Conservation (phyloP, 2,113 vertebrate species). For the Scolopax mira region DNA sequence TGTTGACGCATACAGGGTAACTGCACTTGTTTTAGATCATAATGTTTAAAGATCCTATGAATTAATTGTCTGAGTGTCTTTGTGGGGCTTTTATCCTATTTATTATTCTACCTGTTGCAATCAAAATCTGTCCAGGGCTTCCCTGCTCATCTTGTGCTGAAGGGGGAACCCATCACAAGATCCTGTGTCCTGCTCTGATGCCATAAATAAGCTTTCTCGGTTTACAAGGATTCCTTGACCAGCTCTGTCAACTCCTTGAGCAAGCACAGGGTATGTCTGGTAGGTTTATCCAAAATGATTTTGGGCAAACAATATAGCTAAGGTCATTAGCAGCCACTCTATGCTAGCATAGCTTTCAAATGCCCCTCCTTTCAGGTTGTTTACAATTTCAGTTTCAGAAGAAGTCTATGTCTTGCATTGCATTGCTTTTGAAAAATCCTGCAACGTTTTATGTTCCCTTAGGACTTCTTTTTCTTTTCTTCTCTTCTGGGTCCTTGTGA, state of each 20-base stretch:
- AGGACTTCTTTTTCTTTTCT: background rate
- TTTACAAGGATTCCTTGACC: background rate
- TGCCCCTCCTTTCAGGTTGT: background rate
- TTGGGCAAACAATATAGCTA: background rate
- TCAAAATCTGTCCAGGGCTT: background rate
- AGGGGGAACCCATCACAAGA: background rate
- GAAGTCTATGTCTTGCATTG: background rate
- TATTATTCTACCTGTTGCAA: background rate
- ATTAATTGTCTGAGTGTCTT: background rate
- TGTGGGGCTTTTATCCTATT: background rate
- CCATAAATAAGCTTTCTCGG: background rate
- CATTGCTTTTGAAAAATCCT: background rate
- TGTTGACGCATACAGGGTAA: rapidly evolving
- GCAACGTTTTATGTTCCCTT: background rate
- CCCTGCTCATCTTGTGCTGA: background rate
- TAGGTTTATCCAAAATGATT: background rate
- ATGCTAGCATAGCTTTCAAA: background rate
- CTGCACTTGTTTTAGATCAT: background rate
- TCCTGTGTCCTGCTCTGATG: background rate
- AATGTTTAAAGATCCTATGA: background rate
- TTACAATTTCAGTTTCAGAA: background rate
- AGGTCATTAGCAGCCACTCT: background rate
- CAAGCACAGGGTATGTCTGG: background rate
- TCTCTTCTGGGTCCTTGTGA: background rate
- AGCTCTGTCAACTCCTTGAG: background rate